Evolutionary conservation across 2,888 invertebrate species (phyloP).

Genomic region (Cerceris ruficornis): DNA sequence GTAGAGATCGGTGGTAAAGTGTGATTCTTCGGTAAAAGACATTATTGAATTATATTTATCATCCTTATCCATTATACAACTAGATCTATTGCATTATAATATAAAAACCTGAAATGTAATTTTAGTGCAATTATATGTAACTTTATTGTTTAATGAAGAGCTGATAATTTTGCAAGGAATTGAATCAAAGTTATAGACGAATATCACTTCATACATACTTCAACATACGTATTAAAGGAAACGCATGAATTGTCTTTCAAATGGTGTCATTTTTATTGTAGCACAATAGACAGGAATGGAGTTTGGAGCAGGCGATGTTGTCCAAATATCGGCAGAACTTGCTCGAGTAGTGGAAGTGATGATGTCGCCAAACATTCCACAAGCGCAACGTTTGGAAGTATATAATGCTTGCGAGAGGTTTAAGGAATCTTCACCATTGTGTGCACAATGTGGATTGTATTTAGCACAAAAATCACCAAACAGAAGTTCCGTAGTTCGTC

Average conservation of each 20-base stretch:
- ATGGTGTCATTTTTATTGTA: constrained; percentile 33
- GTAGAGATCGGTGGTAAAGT: background rate
- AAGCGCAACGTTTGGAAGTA: constrained; percentile 90
- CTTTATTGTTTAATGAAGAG: too few relatives aligned
- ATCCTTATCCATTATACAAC: too few relatives aligned
- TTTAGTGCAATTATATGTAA: too few relatives aligned
- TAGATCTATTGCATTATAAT: too few relatives aligned
- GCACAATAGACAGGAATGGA: constrained; percentile 74
- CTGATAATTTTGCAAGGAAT: too few relatives aligned
- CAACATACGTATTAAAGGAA: background rate
- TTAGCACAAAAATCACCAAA: constrained; percentile 88
- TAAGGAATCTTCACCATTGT: constrained; percentile 93
- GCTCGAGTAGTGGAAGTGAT: constrained; percentile 92
- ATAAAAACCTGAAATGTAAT: too few relatives aligned
- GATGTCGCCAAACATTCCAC: constrained; percentile 90
- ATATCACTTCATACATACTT: too few relatives aligned
- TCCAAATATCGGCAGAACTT: constrained; percentile 89
- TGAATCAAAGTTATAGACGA: too few relatives aligned
- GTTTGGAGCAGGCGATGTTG: constrained; percentile 85
- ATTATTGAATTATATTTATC: too few relatives aligned
- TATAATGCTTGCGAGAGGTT: constrained; percentile 93
- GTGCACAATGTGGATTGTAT: constrained; percentile 93
- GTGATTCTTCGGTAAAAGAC: too few relatives aligned
- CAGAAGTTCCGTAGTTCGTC: constrained; percentile 90
- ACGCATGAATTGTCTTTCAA: background rate